Evolutionary conservation across 2,797 vertebrate species (phyloP).

Genomic region (Schizopygopsis pylzovi): DNA sequence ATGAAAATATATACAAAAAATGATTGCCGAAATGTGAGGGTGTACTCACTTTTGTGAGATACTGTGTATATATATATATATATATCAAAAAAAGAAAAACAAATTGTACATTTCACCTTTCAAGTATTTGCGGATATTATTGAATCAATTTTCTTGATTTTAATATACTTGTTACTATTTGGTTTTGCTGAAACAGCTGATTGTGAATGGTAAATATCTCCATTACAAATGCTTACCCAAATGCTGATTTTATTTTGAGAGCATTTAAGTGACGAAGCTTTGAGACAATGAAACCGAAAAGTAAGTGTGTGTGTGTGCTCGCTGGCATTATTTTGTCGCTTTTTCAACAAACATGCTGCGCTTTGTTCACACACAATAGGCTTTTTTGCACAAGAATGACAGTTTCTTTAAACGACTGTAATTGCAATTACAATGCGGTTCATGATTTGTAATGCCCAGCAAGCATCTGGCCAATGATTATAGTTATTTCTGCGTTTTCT

Average conservation of each 20-base stretch:
- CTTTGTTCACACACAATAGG: conserved; percentile 42
- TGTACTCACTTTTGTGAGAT: too few species aligned
- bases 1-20: too few species aligned
- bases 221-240: conserved; percentile 11
- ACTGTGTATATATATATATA: too few species aligned
- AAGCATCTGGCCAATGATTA: conserved; percentile 46
- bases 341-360: conserved; percentile 28
- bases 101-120: background rate
- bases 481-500: background rate
- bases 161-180: background rate
- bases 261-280: conserved; percentile 4
- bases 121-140: background rate
- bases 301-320: conserved; percentile 10
- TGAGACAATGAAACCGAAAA: background rate
- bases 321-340: conserved; percentile 27
- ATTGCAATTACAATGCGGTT: conserved; percentile 13
- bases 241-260: background rate
- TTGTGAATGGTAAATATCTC: background rate
- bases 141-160: background rate
- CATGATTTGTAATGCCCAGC: conserved; percentile 37
- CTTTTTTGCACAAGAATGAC: conserved; percentile 26
- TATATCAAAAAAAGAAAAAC: too few species aligned
- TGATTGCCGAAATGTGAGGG: too few species aligned
- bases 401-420: conserved; percentile 25
- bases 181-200: background rate